phyloP scores from a whole-genome alignment of 2,888 invertebrate genomes.

The Epinotia demarniana region DNA sequence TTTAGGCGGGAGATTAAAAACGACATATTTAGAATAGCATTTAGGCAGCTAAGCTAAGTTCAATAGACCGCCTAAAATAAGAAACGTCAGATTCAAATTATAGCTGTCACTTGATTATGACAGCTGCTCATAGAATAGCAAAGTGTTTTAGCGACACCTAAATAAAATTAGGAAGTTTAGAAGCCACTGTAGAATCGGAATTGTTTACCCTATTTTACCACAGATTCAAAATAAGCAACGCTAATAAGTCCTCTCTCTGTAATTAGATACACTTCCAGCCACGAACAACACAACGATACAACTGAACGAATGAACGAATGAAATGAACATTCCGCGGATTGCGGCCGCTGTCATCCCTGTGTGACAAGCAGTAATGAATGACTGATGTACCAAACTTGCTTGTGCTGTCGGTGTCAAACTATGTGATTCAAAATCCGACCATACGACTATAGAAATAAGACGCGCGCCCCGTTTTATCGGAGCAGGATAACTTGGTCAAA shows the following conservation, averaged over 20 bases:
- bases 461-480: neutral
- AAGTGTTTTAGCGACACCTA: too few relatives aligned
- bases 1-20: too few relatives aligned
- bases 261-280: constrained; percentile 5
- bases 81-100: too few relatives aligned
- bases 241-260: neutral
- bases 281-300: constrained; percentile 21
- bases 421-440: neutral
- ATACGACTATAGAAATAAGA: neutral
- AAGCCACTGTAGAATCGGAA: too few relatives aligned
- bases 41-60: too few relatives aligned
- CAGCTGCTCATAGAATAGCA: too few relatives aligned
- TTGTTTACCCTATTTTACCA: neutral
- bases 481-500: constrained; percentile 27
- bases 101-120: too few relatives aligned
- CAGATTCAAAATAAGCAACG: neutral
- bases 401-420: neutral
- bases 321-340: constrained; percentile 24
- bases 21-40: too few relatives aligned
- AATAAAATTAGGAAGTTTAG: too few relatives aligned
- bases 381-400: constrained; percentile 12
- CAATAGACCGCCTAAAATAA: too few relatives aligned
- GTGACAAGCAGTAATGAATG: constrained; percentile 43
- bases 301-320: constrained; percentile 3
- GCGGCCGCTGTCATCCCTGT: constrained; percentile 35